A percentile compares a stretch with the other conserved stretches of the same genome.
These are phyloP conservation scores for Alviniconcha marisindica DNA, from an alignment of 1,140 invertebrate species.

Conservation along the genomic window DNA sequence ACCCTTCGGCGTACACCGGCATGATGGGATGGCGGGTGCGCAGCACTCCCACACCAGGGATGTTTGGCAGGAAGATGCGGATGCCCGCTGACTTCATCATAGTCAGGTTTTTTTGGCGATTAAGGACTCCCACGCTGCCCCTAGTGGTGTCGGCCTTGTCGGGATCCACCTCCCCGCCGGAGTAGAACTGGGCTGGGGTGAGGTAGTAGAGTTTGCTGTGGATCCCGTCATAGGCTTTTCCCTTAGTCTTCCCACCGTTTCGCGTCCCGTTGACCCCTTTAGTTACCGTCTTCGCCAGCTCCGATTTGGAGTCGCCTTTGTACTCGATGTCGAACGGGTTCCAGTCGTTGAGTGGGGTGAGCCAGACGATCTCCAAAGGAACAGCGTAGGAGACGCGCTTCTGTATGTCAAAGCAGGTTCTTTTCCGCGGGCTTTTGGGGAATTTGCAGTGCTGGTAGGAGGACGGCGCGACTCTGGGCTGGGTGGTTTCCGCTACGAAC, in stretches of 20 bases:
- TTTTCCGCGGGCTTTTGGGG: background rate
- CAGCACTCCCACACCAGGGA: constrained; percentile 53
- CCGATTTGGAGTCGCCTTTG: constrained; percentile 3
- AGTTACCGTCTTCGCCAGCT: background rate
- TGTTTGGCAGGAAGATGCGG: constrained; percentile 53
- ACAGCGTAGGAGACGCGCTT: constrained; percentile 59
- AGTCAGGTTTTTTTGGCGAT: no score
- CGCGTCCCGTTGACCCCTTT: constrained; percentile 26
- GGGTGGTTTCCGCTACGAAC: constrained; percentile 60
- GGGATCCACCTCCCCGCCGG: constrained; percentile 29
- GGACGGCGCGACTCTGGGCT: constrained; percentile 47
- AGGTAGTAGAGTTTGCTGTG: constrained; percentile 47
- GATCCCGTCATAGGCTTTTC: constrained; percentile 60
- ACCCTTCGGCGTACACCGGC: constrained; percentile 61
- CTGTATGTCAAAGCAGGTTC: constrained; percentile 31
- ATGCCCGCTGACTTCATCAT: constrained; percentile 53
- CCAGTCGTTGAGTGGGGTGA: constrained; percentile 62
- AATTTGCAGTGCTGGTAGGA: constrained; percentile 30
- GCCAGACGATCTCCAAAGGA: constrained; percentile 65
- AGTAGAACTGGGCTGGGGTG: constrained; percentile 61
- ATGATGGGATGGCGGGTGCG: constrained; percentile 63
- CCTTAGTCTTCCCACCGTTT: constrained; percentile 48
- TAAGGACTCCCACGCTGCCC: background rate
- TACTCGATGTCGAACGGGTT: constrained; percentile 60
- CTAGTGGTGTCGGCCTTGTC: constrained; percentile 29